Base-by-base conservation (phyloP, 2,888 invertebrate genomes). In the Herminia tarsipennalis region DNA sequence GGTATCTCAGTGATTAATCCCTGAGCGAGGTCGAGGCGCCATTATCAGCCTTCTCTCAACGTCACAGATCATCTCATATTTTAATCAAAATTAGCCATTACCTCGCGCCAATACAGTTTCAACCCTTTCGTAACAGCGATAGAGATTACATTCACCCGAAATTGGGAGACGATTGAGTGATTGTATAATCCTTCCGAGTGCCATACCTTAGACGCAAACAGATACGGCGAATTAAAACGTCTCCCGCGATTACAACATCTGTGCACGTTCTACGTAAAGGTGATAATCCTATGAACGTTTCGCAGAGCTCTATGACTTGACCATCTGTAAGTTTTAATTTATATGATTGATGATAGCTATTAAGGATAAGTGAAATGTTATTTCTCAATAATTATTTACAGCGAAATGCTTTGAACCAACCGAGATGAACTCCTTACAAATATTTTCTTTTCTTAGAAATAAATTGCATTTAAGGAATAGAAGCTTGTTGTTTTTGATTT, bases 41-140 rank as follows among this genome's bases (percentile, higher is more conserved):
- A 46, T 47, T 58, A 62, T 54, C 54, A 43, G 37, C 35, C 41
- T 33, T 34, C 29, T 30, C 44, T 22, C 16, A 34, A 34, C 51
- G 30, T 33, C 28, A 24, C 43, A 56, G 46, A 54, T 56, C 57
- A 49, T 53, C 56, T 63, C 47, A 65, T 66, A 66, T 55, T 67
- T 64, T 61, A 56, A 49, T 55, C 59, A 56, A 50, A 52, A 53
- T 65, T 55, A 58, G 42, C 44, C 28, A 29, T 32, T 10, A 21
- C 24, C 21, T 13, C 6, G 8, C 25, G 12, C 33, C 49, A 42
- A 18, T 25, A 5, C 8, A 59, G 46, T 22, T 18, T 46, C 40
- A 36, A 53, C 59, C 30, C 24, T 64, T 38, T 24, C 1, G 3
- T 3, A 9, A 34, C 0, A 1, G 3, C 0, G 0, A 28, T 35